Conservation (phyloP, 2,888 invertebrate genomes). For the Branchipolynoe longqiensis region DNA sequence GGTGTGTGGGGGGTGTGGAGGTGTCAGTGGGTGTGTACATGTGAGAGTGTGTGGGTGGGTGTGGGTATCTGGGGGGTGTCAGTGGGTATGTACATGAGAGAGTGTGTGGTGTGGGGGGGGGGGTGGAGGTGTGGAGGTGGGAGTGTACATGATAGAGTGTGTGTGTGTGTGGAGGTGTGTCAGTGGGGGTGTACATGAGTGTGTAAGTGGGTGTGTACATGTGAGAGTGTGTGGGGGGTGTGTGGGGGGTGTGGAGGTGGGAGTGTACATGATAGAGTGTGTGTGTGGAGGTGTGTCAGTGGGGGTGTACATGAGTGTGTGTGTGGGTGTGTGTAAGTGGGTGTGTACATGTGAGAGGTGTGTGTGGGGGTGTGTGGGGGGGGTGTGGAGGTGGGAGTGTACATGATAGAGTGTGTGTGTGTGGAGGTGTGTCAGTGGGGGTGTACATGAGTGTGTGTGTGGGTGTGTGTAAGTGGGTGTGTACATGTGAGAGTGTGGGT, state of each 20-base stretch:
- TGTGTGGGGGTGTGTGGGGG: background rate
- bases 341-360: background rate
- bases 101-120: background rate
- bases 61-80: too few relatives aligned
- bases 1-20: too few relatives aligned
- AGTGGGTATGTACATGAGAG: background rate
- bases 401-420: background rate
- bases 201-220: background rate
- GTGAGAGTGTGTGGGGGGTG: background rate
- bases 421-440: background rate
- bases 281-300: too few relatives aligned
- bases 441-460: background rate
- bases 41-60: background rate
- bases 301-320: background rate
- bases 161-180: too few relatives aligned
- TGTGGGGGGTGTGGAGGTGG: too few relatives aligned
- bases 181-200: too few relatives aligned
- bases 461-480: background rate
- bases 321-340: background rate
- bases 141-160: background rate
- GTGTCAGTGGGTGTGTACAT: background rate
- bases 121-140: background rate
- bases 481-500: background rate
- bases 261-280: too few relatives aligned
- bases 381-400: background rate